Percentiles rank a stretch among this genome's conserved stretches.
Conservation (phyloP, 1,140 invertebrate species). For the Drosophila erecta region DNA sequence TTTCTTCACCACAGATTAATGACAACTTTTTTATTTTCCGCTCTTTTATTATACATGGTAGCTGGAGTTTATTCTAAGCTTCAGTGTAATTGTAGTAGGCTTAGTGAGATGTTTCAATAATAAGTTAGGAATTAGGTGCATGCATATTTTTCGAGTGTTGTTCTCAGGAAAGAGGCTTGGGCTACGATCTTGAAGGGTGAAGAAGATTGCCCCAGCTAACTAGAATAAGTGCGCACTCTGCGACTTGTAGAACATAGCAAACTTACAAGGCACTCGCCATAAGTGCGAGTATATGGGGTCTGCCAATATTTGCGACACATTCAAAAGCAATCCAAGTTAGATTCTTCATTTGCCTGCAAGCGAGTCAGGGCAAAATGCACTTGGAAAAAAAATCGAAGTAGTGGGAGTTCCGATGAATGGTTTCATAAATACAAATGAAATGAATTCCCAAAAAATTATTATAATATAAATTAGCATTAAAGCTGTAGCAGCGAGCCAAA, state of each 20-base stretch:
- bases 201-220: slow-evolving; percentile 44
- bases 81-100: no score
- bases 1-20: no score
- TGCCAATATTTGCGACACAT: slow-evolving; percentile 79
- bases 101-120: background rate
- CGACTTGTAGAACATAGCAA: slow-evolving; percentile 54
- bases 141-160: slow-evolving; percentile 4
- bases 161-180: slow-evolving; percentile 55
- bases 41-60: no score
- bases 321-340: slow-evolving; percentile 62
- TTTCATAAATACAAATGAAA: no score
- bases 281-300: slow-evolving; percentile 50
- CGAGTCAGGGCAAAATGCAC: slow-evolving; percentile 18
- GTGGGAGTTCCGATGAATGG: no score
- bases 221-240: slow-evolving; percentile 64
- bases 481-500: no score
- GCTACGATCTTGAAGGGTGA: slow-evolving; percentile 50
- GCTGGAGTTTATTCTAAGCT: no score
- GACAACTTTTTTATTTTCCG: no score
- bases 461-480: no score
- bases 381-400: background rate
- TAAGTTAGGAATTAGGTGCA: background rate
- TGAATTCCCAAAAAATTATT: background rate
- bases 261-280: slow-evolving; percentile 60
- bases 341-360: slow-evolving; percentile 47